Conservation (phyloP, 1,140 invertebrate species). For the Hyphantria cunea region DNA sequence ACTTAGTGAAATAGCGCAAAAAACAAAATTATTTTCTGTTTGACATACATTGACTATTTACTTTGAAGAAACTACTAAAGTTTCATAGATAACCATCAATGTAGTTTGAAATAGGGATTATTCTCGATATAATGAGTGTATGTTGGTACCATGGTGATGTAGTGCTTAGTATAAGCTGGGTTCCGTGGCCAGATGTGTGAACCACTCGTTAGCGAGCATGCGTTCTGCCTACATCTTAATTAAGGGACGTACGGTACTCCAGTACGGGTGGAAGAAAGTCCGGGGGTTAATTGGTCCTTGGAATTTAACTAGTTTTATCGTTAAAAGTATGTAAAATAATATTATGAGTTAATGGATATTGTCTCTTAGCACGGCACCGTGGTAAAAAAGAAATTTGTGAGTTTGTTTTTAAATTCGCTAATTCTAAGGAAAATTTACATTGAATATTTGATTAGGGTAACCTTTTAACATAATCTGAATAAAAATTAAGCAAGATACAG, state of each 20-base stretch:
- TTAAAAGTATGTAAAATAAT: no score
- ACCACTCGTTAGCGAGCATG: slow-evolving; percentile 71
- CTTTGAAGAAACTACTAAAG: neutral
- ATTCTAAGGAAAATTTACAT: no score
- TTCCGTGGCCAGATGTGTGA: slow-evolving; percentile 54
- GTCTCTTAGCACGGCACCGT: no score
- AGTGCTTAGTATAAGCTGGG: slow-evolving; percentile 17
- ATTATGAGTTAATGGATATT: no score
- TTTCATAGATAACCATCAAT: neutral
- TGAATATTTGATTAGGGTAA: no score
- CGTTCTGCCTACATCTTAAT: slow-evolving; percentile 77
- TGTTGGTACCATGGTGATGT: neutral
- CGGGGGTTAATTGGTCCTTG: neutral
- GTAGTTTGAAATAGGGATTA: neutral
- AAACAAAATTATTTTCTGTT: neutral
- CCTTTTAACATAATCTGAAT: no score
- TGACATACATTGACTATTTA: neutral
- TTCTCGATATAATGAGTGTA: neutral
- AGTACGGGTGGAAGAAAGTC: slow-evolving; percentile 22
- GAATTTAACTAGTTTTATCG: no score
- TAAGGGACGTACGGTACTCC: slow-evolving; percentile 45
- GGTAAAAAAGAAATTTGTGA: no score
- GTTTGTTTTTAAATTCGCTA: no score
- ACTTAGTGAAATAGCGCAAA: neutral
- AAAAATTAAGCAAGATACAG: no score